phyloP scores from a whole-genome alignment of 1,140 invertebrate species.

The Anastrepha obliqua region DNA sequence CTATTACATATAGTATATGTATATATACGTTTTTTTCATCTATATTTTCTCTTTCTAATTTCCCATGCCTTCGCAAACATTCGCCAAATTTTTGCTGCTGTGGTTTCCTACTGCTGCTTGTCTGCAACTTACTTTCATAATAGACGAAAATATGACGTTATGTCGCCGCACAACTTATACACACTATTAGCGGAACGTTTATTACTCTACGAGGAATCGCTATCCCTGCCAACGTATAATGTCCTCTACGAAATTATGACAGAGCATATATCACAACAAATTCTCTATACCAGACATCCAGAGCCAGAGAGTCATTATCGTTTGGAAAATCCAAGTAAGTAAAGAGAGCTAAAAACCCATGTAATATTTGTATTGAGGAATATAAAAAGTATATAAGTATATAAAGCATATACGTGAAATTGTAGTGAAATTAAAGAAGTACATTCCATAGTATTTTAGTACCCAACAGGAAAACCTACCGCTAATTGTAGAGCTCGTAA shows the following conservation, averaged over 20 bases:
- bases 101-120: too few species aligned
- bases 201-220: slow-evolving; percentile 89
- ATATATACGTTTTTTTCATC: background rate
- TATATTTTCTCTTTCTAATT: background rate
- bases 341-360: background rate
- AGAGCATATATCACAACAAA: slow-evolving; percentile 96
- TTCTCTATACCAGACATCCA: slow-evolving; percentile 91
- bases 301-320: slow-evolving; percentile 96
- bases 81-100: background rate
- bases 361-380: too few species aligned
- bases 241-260: slow-evolving; percentile 99
- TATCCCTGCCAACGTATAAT: slow-evolving; percentile 96
- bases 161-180: slow-evolving; percentile 98
- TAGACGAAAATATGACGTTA: slow-evolving; percentile 97
- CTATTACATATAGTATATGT: background rate
- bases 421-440: too few species aligned
- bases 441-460: too few species aligned
- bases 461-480: too few species aligned
- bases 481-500: too few species aligned
- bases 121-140: background rate
- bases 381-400: background rate
- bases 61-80: background rate
- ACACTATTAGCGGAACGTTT: slow-evolving; percentile 95
- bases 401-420: background rate
- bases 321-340: slow-evolving; percentile 97